These are phyloP conservation scores for Drosophila nasuta DNA, from an alignment of 1,140 invertebrate genomes.

Conservation along the genomic window DNA sequence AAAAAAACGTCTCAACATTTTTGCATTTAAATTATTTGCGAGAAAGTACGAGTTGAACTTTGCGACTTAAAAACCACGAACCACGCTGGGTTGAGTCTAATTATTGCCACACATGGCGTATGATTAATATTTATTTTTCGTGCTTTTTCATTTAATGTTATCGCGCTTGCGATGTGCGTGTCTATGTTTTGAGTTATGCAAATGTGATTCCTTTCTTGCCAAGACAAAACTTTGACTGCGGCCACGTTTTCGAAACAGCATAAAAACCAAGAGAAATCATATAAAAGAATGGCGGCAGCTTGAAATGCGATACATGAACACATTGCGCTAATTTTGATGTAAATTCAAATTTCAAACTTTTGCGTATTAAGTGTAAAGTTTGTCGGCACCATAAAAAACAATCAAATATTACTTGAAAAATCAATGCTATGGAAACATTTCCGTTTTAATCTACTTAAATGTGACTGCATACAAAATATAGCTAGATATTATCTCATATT, in stretches of 20 bases:
- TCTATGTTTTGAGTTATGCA: slow-evolving; percentile 70
- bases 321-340: slow-evolving; percentile 65
- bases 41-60: neutral
- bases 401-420: slow-evolving; percentile 12
- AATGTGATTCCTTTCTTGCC: slow-evolving; percentile 43
- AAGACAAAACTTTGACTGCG: slow-evolving; percentile 37
- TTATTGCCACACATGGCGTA: slow-evolving; percentile 73
- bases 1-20: neutral
- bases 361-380: slow-evolving; percentile 27
- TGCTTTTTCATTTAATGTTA: slow-evolving; percentile 68
- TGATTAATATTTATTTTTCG: slow-evolving; percentile 77
- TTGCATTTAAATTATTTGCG: slow-evolving; percentile 2
- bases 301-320: slow-evolving; percentile 38
- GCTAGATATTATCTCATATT: neutral
- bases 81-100: slow-evolving; percentile 15
- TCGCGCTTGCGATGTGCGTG: slow-evolving; percentile 30
- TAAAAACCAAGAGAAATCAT: slow-evolving; percentile 3
- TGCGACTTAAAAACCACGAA: slow-evolving; percentile 4
- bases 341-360: slow-evolving; percentile 73
- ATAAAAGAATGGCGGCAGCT: neutral
- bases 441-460: no score
- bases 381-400: neutral
- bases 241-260: neutral
- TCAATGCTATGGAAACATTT: neutral
- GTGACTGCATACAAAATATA: neutral